phyloP scores from a whole-genome alignment of 2,797 vertebrate species.

The Trematomus bernacchii region DNA sequence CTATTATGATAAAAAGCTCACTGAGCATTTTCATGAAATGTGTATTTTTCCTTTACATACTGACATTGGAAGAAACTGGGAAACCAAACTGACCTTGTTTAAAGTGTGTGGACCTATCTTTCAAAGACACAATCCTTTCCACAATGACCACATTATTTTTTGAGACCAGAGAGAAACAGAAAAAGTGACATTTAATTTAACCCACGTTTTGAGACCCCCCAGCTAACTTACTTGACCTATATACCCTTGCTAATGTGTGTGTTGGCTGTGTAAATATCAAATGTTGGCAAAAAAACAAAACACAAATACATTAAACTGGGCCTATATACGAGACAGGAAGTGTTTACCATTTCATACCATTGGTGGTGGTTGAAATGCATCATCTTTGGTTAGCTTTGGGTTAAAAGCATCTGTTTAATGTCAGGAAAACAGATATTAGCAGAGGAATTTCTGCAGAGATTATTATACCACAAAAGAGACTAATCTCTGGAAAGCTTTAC shows the following conservation, averaged over 20 bases:
- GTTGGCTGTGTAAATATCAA: no score
- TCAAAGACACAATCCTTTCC: not conserved
- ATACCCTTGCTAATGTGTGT: no score
- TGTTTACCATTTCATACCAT: no score
- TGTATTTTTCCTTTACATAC: not conserved
- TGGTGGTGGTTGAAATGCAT: no score
- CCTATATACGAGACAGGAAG: no score
- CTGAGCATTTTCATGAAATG: not conserved
- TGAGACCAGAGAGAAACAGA: not conserved
- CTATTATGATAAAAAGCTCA: not conserved
- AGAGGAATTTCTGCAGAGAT: not conserved
- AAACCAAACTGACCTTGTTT: not conserved
- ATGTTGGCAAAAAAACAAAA: no score
- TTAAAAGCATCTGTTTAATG: not conserved
- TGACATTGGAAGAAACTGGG: not conserved
- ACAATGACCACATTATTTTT: slow-evolving; percentile 17
- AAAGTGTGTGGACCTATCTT: not conserved
- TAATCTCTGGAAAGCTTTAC: not conserved
- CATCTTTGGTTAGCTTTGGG: no score
- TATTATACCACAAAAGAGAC: not conserved
- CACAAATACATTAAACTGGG: no score
- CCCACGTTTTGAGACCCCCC: no score
- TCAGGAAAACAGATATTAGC: not conserved
- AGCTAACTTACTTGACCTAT: no score
- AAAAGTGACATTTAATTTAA: not conserved